phyloP scores from a whole-genome alignment of 2,888 invertebrate genomes.

The Oxyteleia sp. region DNA sequence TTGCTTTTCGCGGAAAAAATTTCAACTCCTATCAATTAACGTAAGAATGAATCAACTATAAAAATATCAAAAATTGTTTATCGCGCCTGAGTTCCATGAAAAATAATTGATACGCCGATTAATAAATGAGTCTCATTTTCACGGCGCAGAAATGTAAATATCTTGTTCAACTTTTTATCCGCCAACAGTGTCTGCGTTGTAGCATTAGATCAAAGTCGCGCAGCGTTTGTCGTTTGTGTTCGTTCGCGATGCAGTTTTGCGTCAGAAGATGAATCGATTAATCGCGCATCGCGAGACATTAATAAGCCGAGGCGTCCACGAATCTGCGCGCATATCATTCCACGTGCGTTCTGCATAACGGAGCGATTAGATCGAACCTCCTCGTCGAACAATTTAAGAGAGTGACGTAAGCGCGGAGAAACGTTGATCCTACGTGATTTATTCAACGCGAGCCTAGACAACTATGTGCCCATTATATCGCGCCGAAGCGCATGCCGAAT shows the following conservation, averaged over 20 bases:
- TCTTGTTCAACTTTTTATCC: constrained; percentile 61
- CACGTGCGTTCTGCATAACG: constrained; percentile 63
- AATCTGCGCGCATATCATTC: constrained; percentile 63
- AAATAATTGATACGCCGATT: constrained; percentile 60
- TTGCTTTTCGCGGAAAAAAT: too few species aligned
- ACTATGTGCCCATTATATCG: constrained; percentile 71
- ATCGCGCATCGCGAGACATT: constrained; percentile 64
- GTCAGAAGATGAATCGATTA: constrained; percentile 59
- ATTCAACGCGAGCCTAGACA: constrained; percentile 75
- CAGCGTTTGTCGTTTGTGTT: constrained; percentile 59
- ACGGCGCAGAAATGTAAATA: constrained; percentile 60
- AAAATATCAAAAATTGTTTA: constrained; percentile 40
- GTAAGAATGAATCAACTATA: constrained; percentile 7
- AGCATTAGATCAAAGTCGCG: constrained; percentile 68
- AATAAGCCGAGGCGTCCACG: constrained; percentile 61
- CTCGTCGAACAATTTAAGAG: constrained; percentile 75
- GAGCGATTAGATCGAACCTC: constrained; percentile 74
- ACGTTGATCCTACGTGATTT: constrained; percentile 82
- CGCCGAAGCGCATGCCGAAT: constrained; percentile 57
- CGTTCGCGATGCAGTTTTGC: constrained; percentile 42
- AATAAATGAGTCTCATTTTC: constrained; percentile 57
- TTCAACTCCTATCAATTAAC: too few species aligned
- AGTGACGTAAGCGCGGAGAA: constrained; percentile 81
- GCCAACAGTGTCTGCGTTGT: constrained; percentile 51
- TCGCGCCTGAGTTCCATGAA: constrained; percentile 30